These are phyloP conservation scores for Chromobotia macracanthus DNA, from an alignment of 2,797 vertebrate genomes.

Conservation along the genomic window DNA sequence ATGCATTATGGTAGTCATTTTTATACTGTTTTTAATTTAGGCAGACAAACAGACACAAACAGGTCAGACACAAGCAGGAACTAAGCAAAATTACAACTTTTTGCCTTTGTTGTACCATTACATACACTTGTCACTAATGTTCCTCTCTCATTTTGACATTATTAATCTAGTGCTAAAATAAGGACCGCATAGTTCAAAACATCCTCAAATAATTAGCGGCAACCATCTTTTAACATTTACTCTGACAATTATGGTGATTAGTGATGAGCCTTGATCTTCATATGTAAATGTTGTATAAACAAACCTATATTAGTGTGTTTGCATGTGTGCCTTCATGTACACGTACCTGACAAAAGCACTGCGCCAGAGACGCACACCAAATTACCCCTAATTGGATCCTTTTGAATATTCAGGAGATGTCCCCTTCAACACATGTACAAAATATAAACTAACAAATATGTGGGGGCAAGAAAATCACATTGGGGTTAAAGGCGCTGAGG, in stretches of 20 bases:
- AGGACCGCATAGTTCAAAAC: slow-evolving; percentile 33
- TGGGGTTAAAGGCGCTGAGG: slow-evolving; percentile 46
- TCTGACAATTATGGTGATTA: slow-evolving; percentile 56
- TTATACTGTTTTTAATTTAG: too few relatives aligned
- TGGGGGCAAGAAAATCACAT: slow-evolving; percentile 39
- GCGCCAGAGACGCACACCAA: slow-evolving; percentile 44
- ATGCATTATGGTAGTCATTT: too few relatives aligned
- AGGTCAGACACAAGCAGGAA: background rate
- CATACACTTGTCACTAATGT: slow-evolving; percentile 1
- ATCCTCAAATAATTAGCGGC: slow-evolving; percentile 52
- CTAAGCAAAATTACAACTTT: slow-evolving; percentile 8
- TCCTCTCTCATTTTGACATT: slow-evolving; percentile 26
- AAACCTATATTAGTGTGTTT: slow-evolving; percentile 44
- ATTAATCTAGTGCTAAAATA: slow-evolving; percentile 42
- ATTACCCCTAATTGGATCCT: slow-evolving; percentile 61
- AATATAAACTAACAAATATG: slow-evolving; percentile 58
- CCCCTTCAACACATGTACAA: slow-evolving; percentile 58
- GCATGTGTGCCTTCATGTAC: slow-evolving; percentile 1
- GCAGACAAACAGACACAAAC: too few relatives aligned
- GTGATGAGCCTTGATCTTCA: slow-evolving; percentile 56
- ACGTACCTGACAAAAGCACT: slow-evolving; percentile 47
- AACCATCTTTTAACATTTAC: slow-evolving; percentile 54
- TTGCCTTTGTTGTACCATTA: background rate
- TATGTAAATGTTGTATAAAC: slow-evolving; percentile 60
- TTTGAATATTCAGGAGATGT: slow-evolving; percentile 64